Conservation (phyloP, 2,797 vertebrate genomes). For the Pagetopsis macropterus region DNA sequence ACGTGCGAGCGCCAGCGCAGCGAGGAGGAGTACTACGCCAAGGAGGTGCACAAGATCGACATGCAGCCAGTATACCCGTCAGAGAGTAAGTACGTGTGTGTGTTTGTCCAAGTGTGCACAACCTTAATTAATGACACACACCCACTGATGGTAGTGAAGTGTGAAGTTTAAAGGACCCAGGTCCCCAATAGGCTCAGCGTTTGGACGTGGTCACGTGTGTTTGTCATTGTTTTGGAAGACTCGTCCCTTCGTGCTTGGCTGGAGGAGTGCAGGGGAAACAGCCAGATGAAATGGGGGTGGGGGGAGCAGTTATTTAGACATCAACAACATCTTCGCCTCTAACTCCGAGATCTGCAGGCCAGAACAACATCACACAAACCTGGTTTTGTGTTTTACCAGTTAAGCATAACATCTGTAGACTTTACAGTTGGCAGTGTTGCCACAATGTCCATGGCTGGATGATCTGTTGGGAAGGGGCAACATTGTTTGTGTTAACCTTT, state of each 20-base stretch:
- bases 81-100: constrained; percentile 88
- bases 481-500: background rate
- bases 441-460: too few relatives aligned
- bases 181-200: background rate
- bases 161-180: background rate
- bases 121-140: background rate
- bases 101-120: background rate
- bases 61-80: constrained; percentile 88
- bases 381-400: background rate
- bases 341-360: background rate
- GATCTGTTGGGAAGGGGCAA: too few relatives aligned
- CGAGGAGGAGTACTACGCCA: constrained; percentile 98
- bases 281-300: constrained; percentile 1
- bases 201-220: constrained; percentile 25
- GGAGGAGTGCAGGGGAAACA: background rate
- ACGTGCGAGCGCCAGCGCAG: constrained; percentile 94
- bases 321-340: constrained; percentile 11
- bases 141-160: background rate
- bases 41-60: constrained; percentile 97
- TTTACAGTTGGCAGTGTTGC: background rate
- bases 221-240: constrained; percentile 59
- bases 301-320: background rate
- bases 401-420: background rate
- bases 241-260: constrained; percentile 23
- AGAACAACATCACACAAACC: too few relatives aligned